Evolutionary conservation across 2,888 invertebrate species (phyloP).

Genomic region (Perithous albicinctus): DNA sequence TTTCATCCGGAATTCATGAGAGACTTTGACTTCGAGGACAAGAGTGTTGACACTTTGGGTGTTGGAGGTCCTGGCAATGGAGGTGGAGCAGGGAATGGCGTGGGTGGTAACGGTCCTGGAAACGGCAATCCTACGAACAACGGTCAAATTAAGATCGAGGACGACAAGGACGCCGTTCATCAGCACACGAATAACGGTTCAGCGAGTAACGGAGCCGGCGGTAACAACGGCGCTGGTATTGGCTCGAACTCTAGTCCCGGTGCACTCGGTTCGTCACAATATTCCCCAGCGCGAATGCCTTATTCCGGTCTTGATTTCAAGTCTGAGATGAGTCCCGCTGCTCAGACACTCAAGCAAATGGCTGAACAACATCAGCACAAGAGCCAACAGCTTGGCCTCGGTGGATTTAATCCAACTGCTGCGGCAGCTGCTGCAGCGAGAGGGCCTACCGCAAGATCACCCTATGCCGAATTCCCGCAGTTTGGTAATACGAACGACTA

Average conservation of each 20-base stretch:
- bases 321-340: slow-evolving; percentile 94
- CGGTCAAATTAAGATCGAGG: slow-evolving; percentile 83
- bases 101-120: slow-evolving; percentile 68
- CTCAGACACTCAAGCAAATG: slow-evolving; percentile 98
- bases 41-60: slow-evolving; percentile 80
- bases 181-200: slow-evolving; percentile 77
- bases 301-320: slow-evolving; percentile 86
- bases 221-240: slow-evolving; percentile 70
- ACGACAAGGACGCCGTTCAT: slow-evolving; percentile 81
- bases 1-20: slow-evolving; percentile 93
- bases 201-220: slow-evolving; percentile 75
- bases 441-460: slow-evolving; percentile 85
- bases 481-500: slow-evolving; percentile 86
- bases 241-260: slow-evolving; percentile 82
- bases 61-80: slow-evolving; percentile 59
- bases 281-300: slow-evolving; percentile 85
- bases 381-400: slow-evolving; percentile 88
- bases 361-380: slow-evolving; percentile 98
- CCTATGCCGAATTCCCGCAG: slow-evolving; percentile 87
- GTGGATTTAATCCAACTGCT: slow-evolving; percentile 85
- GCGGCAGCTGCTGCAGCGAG: slow-evolving; percentile 83
- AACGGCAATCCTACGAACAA: slow-evolving; percentile 75
- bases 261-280: slow-evolving; percentile 85
- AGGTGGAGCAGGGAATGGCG: slow-evolving; percentile 63
- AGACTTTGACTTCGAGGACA: slow-evolving; percentile 91